Conservation (phyloP, 2,797 vertebrate genomes). For the Chelon labrosus region DNA sequence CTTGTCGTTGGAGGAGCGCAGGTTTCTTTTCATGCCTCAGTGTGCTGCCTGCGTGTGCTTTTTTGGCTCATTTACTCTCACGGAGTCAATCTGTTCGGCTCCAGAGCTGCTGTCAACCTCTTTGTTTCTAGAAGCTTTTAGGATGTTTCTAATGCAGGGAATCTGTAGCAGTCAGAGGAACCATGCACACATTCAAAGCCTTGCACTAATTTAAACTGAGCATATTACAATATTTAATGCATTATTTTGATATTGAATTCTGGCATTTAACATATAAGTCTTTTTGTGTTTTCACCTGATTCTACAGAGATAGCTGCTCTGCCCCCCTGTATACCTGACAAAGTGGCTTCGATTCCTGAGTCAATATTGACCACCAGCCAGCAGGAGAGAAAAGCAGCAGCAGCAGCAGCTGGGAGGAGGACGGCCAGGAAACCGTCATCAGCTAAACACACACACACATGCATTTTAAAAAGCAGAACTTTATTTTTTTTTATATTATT, state of each 20-base stretch:
- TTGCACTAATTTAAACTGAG: background rate
- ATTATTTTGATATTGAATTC: background rate
- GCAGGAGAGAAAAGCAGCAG: constrained; percentile 51
- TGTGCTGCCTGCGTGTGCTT: constrained; percentile 38
- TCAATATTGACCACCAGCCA: constrained; percentile 83
- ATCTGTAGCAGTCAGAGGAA: background rate
- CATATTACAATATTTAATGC: background rate
- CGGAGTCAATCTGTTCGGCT: constrained; percentile 63
- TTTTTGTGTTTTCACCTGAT: constrained; percentile 69
- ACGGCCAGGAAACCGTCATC: constrained; percentile 36
- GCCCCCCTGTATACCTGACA: constrained; percentile 57
- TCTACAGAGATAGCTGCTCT: constrained; percentile 65
- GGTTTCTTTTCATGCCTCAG: constrained; percentile 63
- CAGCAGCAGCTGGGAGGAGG: constrained; percentile 56
- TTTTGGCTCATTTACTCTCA: constrained; percentile 75
- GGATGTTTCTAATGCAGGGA: background rate
- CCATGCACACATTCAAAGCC: background rate
- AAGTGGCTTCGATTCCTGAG: constrained; percentile 80
- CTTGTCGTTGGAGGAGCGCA: constrained; percentile 7
- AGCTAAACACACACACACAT: constrained; percentile 6
- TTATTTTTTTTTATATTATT: too few relatives aligned
- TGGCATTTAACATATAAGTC: background rate
- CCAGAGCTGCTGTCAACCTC: constrained; percentile 39
- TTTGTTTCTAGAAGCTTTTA: constrained; percentile 15
- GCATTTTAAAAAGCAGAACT: background rate